Evolutionary conservation across 2,888 invertebrate species (phyloP).

Genomic region (Itoplectis maculator): DNA sequence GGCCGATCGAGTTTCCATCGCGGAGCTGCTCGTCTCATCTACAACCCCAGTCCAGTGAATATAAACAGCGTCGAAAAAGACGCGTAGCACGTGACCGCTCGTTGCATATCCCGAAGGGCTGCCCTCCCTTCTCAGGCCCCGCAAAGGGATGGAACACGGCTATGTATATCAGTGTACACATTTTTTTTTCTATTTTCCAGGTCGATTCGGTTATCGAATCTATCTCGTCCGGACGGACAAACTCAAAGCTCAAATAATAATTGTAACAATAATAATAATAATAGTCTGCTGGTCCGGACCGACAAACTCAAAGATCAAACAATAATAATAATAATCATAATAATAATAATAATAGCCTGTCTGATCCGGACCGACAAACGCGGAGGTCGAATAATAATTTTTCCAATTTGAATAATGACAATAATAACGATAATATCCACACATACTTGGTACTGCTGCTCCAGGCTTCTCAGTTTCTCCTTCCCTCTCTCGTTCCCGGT

Average conservation of each 20-base stretch:
- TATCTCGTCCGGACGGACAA: no score
- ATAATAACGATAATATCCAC: conserved; percentile 4
- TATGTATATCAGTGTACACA: conserved; percentile 10
- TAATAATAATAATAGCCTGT: no score
- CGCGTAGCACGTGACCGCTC: not conserved
- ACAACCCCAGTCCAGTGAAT: conserved; percentile 56
- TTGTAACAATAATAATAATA: conserved; percentile 17
- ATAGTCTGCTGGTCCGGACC: no score
- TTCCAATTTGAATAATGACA: no score
- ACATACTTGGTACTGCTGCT: not conserved
- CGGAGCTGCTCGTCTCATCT: conserved; percentile 40
- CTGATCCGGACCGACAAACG: no score
- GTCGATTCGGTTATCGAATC: no score
- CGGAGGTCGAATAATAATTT: no score
- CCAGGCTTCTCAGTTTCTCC: conserved; percentile 56
- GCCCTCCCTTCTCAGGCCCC: no score
- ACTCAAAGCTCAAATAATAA: no score
- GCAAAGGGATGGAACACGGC: not conserved
- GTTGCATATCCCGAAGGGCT: not conserved
- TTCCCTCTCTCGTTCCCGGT: conserved; percentile 51
- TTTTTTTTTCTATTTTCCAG: not conserved
- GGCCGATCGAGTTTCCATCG: conserved; percentile 68
- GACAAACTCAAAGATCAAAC: no score
- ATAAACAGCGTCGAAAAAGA: conserved; percentile 65
- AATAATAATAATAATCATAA: no score